These are phyloP conservation scores for Scaptomyza polygonia DNA, from an alignment of 2,888 invertebrate species.

Conservation along the genomic window DNA sequence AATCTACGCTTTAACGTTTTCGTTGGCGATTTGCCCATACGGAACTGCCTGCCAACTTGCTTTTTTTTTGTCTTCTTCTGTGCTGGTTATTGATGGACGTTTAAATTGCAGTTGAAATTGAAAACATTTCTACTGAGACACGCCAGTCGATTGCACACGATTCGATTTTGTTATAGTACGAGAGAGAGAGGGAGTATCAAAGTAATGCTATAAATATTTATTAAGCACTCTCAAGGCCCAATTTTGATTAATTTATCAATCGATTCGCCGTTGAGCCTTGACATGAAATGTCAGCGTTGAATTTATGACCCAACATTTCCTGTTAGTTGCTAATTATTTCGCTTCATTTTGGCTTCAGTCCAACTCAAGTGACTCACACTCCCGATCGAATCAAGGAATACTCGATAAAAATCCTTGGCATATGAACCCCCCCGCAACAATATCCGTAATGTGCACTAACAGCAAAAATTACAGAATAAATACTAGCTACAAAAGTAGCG, in stretches of 20 bases:
- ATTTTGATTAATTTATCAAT: constrained; percentile 78
- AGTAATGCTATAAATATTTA: constrained; percentile 68
- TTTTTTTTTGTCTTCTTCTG: no score
- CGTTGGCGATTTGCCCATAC: constrained; percentile 32
- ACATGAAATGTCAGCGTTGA: constrained; percentile 71
- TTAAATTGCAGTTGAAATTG: constrained; percentile 77
- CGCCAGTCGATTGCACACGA: constrained; percentile 21
- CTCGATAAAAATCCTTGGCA: constrained; percentile 51
- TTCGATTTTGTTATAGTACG: constrained; percentile 9
- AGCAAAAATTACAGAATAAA: constrained; percentile 22
- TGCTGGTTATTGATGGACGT: constrained; percentile 72
- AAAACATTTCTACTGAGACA: constrained; percentile 45
- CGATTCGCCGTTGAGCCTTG: constrained; percentile 66
- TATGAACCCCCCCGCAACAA: constrained; percentile 52
- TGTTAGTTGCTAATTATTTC: constrained; percentile 71
- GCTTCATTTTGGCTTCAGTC: constrained; percentile 27
- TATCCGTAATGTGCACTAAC: constrained; percentile 7
- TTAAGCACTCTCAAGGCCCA: constrained; percentile 71
- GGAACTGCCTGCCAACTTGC: constrained; percentile 3
- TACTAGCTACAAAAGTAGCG: constrained; percentile 40
- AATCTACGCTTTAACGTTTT: constrained; percentile 61
- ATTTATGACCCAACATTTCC: constrained; percentile 67
- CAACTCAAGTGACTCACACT: constrained; percentile 30
- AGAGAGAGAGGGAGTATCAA: neutral
- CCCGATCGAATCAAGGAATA: constrained; percentile 44